Percentiles rank a stretch among this genome's conserved stretches.
Conservation (phyloP, 1,140 invertebrate genomes). For the Hycleus cichorii region DNA sequence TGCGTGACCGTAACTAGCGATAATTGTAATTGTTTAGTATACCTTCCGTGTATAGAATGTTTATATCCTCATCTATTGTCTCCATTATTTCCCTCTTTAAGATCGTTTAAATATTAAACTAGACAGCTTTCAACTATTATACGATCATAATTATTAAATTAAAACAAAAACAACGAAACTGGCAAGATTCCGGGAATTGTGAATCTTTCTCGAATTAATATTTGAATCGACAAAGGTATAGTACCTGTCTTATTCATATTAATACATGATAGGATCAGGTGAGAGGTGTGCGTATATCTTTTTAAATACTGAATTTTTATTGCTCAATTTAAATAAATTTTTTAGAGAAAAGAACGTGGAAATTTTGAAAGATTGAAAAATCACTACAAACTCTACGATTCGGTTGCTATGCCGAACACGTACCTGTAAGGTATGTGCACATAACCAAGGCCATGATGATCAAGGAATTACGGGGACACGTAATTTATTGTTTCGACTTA, state of each 20-base stretch:
- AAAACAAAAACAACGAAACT: not conserved
- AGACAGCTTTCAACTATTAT: not conserved
- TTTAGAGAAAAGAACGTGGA: not conserved
- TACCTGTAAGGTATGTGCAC: constrained; percentile 3
- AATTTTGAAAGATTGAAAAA: not conserved
- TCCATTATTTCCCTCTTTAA: not conserved
- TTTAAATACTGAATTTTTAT: too few relatives aligned
- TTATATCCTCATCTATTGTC: not conserved
- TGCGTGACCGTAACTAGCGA: constrained; percentile 11
- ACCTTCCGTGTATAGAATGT: constrained; percentile 1
- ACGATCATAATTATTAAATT: too few relatives aligned
- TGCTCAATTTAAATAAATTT: constrained; percentile 1
- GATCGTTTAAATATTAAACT: constrained; percentile 6
- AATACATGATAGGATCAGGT: too few relatives aligned
- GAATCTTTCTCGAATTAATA: constrained; percentile 4
- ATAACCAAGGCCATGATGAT: constrained; percentile 10
- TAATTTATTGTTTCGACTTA: too few relatives aligned
- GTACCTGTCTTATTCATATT: too few relatives aligned
- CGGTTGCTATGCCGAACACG: constrained; percentile 10
- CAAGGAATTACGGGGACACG: not conserved
- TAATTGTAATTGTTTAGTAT: constrained; percentile 7
- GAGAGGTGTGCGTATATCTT: too few relatives aligned
- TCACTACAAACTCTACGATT: not conserved
- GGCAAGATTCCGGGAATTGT: not conserved
- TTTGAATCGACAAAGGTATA: too few relatives aligned